Base-by-base conservation (phyloP, 2,888 invertebrate genomes). In the Eurytoma californica region DNA sequence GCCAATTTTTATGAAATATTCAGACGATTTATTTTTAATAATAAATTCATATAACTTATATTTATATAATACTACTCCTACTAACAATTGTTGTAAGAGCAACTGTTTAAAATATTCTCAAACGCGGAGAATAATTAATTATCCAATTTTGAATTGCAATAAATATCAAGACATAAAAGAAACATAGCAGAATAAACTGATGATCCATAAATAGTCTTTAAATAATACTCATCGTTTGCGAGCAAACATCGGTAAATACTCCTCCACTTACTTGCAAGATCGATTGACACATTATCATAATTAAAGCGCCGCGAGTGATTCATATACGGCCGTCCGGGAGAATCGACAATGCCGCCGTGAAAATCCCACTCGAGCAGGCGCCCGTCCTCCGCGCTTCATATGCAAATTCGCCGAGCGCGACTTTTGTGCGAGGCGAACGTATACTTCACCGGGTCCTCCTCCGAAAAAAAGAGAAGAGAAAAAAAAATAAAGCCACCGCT, bases 201-300 rank as follows among this genome's bases (percentile, higher is more conserved):
- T 39, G 39, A 39, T 39, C 9, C 39, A 39, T 39, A 39, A 39
- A 39, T 39, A 30, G 3, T 30, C 30, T 3, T 30, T 30, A 30
- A 30, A 3, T 7, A 39, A 28, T 28, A 28, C 61, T 61, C 61
- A 16, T 58, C 30, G 18, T 7, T 39, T 9, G 7, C 7, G 39
- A 39, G 39, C 39, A 47, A 16, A 13, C 16, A 39, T 28, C 55
- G 30, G 18, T 30, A 53, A 55, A 68, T 39, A 39, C 39, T 9
- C 2, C 16, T 68, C 55, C 55, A 63, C 47, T 63, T 39, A 7
- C 39, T 2, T 39, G 39, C 18, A 63, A 39, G 47, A 63, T 63
- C 47, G 63, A 63, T 63, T 39, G 63, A 63, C 63, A 39, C 63
- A 63, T 63, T 63, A 63, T 63, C 63, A 63, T 63, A 63, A 63